Evolutionary conservation across 2,888 invertebrate genomes (phyloP).

Genomic region (Schizotus pectinicornis): DNA sequence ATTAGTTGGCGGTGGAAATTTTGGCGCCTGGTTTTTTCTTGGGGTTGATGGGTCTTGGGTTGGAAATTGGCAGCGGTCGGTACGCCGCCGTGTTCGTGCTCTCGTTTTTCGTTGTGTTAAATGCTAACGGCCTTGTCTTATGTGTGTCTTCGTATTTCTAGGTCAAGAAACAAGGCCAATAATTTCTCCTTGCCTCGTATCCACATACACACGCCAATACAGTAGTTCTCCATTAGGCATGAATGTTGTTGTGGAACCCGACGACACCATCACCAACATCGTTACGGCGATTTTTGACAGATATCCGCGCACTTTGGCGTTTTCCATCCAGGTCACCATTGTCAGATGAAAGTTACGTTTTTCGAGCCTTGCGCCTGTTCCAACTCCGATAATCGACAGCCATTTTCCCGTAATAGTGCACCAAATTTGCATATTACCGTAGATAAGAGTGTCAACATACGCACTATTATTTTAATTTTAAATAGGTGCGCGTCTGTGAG

Average conservation of each 20-base stretch:
- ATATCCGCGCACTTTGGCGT: slow-evolving; percentile 21
- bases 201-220: slow-evolving; percentile 33
- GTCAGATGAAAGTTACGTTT: slow-evolving; percentile 46
- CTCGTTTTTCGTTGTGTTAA: slow-evolving; percentile 44
- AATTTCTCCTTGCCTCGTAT: slow-evolving; percentile 55
- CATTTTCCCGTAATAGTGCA: slow-evolving; percentile 1
- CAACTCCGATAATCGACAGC: not conserved
- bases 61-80: slow-evolving; percentile 20
- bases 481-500: slow-evolving; percentile 34
- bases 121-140: slow-evolving; percentile 56
- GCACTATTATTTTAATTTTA: slow-evolving; percentile 21
- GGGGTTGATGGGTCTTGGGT: not conserved
- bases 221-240: slow-evolving; percentile 47
- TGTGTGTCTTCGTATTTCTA: slow-evolving; percentile 59
- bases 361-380: slow-evolving; percentile 29
- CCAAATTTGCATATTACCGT: slow-evolving; percentile 23
- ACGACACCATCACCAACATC: slow-evolving; percentile 34
- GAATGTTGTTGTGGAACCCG: slow-evolving; percentile 28
- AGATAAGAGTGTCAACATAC: slow-evolving; percentile 30
- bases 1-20: no score
- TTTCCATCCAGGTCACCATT: slow-evolving; percentile 39
- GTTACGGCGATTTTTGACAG: slow-evolving; percentile 43
- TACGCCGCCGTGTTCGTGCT: slow-evolving; percentile 43
- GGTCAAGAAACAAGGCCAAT: slow-evolving; percentile 62
- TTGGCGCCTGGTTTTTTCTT: no score